Evolutionary conservation across 2,113 vertebrate species (phyloP), one percentile per base, ranked within the genome.

Genomic region (Osmerus mordax): DNA sequence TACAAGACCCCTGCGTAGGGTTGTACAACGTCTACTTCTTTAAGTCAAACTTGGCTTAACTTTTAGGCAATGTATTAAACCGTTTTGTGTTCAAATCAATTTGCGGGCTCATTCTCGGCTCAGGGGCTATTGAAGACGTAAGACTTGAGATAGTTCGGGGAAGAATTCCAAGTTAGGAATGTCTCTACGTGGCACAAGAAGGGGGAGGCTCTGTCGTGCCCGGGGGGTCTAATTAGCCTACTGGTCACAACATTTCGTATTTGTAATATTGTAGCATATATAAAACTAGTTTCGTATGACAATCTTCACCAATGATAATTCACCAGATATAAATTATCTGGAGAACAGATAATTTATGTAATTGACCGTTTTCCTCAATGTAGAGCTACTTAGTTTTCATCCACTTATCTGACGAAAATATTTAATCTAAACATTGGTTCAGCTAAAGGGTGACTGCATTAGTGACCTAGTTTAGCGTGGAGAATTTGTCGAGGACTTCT

Each of bases 111-210:
- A 62, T 19, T 19, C 21, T 60, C 23, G 21, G 25, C 4, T 14
- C 4, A 15, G 23, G 59, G 0, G 59, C 28, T n/a, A 28, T 2
- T 21, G 60, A 6, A 28, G 25, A 62, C 25, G 55, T 19, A 56
- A 19, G 11, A 16, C 55, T n/a, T 16, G 18, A 56, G 16, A 18
- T n/a, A 56, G n/a, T 56, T 56, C 15, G 4, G 65, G 25, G 63
- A 16, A 25, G 15, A 8, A 16, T 21, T 19, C 52, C 3, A 53
- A 21, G n/a, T 29, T 69, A 78, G 82, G 82, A 90, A 89, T 87
- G 88, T 76, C 72, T 81, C 82, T 83, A 90, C 89, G 89, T 90
- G 90, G 89, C 89, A 89, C 80, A 72, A 69, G 74, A 77, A 81
- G 75, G 72, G 81, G 82, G 67, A 59, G 75, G 9, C 19, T 65